Evolutionary conservation across 1,140 invertebrate genomes (phyloP).

Genomic region (Homalodisca vitripennis): DNA sequence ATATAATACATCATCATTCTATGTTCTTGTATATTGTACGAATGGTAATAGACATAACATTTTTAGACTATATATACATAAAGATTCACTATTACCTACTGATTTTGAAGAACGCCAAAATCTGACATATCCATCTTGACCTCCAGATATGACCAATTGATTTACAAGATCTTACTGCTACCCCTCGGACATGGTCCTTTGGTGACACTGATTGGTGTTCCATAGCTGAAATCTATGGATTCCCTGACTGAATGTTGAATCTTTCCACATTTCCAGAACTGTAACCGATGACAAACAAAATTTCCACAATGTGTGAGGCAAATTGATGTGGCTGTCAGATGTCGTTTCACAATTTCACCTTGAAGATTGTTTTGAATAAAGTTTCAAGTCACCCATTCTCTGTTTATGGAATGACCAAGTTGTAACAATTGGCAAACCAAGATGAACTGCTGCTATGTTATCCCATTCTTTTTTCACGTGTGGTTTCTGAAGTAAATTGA

Average conservation of each 20-base stretch:
- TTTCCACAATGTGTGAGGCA: conserved; percentile 86
- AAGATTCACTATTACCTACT: conserved; percentile 48
- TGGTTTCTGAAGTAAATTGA: conserved; percentile 68
- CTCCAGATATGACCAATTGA: conserved; percentile 71
- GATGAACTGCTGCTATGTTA: conserved; percentile 84
- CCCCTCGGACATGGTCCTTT: conserved; percentile 68
- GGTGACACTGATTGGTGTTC: conserved; percentile 65
- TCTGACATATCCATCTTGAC: conserved; percentile 70
- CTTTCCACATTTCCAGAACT: conserved; percentile 89
- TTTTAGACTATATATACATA: too few relatives aligned
- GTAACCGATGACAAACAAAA: conserved; percentile 90
- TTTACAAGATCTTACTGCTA: conserved; percentile 78
- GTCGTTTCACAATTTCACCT: conserved; percentile 26
- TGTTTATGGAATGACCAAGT: conserved; percentile 90
- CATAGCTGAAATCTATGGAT: conserved; percentile 77
- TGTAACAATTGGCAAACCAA: conserved; percentile 65
- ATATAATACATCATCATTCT: too few relatives aligned
- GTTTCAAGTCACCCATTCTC: conserved; percentile 80
- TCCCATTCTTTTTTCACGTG: conserved; percentile 86
- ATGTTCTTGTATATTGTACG: too few relatives aligned
- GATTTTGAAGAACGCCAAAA: conserved; percentile 90
- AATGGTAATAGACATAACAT: too few relatives aligned
- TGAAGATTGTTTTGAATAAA: conserved; percentile 59
- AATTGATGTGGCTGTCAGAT: conserved; percentile 58
- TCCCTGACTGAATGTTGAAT: conserved; percentile 97